Conservation (phyloP, 2,888 invertebrate genomes). For the Sesamia inferens region DNA sequence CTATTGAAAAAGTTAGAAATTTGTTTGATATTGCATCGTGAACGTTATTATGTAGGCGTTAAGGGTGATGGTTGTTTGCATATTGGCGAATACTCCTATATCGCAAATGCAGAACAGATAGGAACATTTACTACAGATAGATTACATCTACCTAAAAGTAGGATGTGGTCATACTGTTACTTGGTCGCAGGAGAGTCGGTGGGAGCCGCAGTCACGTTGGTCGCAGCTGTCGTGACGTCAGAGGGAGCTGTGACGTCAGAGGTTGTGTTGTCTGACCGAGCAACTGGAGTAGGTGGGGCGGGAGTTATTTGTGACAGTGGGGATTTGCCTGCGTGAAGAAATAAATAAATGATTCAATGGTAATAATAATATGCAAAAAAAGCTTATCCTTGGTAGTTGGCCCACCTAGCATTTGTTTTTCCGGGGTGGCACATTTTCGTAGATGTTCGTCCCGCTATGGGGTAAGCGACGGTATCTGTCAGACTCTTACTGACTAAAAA, state of each 20-base stretch:
- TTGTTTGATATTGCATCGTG: too few species aligned
- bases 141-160: constrained; percentile 9
- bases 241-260: constrained; percentile 19
- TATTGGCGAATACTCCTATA: too few species aligned
- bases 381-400: too few species aligned
- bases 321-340: constrained; percentile 37
- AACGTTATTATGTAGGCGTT: too few species aligned
- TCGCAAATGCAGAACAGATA: background rate
- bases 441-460: too few species aligned
- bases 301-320: constrained; percentile 33
- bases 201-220: background rate
- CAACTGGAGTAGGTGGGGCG: background rate
- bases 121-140: constrained; percentile 3
- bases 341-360: background rate
- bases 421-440: too few species aligned
- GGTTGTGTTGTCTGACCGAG: constrained; percentile 13
- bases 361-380: background rate
- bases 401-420: too few species aligned
- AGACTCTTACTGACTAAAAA: too few species aligned
- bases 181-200: constrained; percentile 7
- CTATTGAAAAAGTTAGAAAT: too few species aligned
- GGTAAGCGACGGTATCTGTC: too few species aligned
- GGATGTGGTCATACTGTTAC: background rate
- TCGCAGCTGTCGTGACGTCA: constrained; percentile 8
- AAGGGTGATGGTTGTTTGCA: too few species aligned